phyloP scores from a whole-genome alignment of 2,888 invertebrate species.

The Choreutis nemorana region DNA sequence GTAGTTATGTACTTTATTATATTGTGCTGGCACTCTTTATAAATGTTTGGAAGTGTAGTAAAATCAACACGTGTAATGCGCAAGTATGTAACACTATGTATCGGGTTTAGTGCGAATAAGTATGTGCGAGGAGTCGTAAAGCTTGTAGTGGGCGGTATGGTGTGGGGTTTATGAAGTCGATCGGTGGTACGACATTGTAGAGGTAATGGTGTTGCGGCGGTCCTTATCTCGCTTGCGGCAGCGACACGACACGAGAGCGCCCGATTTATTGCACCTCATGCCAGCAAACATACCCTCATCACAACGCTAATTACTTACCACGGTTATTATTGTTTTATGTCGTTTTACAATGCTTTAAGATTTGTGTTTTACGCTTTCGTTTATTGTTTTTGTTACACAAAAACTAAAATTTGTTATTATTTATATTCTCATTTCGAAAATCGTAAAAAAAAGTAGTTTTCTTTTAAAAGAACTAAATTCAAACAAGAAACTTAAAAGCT shows the following conservation, averaged over 20 bases:
- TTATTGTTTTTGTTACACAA: too few relatives aligned
- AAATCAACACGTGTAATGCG: not conserved
- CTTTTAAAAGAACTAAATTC: too few relatives aligned
- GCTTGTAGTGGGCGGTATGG: conserved; percentile 22
- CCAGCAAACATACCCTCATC: conserved; percentile 27
- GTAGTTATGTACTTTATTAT: conserved; percentile 43
- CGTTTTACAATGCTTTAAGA: not conserved
- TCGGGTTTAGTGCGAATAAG: conserved; percentile 7
- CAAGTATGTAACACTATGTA: conserved; percentile 1
- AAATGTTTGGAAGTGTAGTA: conserved; percentile 1
- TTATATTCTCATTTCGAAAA: too few relatives aligned
- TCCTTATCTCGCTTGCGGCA: conserved; percentile 49
- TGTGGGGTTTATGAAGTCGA: conserved; percentile 24
- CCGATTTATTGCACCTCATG: conserved; percentile 47
- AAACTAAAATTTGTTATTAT: too few relatives aligned
- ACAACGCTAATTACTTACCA: conserved; percentile 34
- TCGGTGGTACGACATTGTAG: conserved; percentile 38
- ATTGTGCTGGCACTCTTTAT: conserved; percentile 20
- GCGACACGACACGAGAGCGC: conserved; percentile 34
- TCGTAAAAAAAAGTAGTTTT: too few relatives aligned
- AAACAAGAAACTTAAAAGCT: too few relatives aligned
- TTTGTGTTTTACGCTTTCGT: too few relatives aligned
- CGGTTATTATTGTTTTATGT: conserved; percentile 10
- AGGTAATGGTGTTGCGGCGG: conserved; percentile 43
- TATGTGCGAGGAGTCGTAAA: conserved; percentile 27